Base-by-base conservation (phyloP, 2,797 vertebrate genomes). In the Rhyacichthys aspro region DNA sequence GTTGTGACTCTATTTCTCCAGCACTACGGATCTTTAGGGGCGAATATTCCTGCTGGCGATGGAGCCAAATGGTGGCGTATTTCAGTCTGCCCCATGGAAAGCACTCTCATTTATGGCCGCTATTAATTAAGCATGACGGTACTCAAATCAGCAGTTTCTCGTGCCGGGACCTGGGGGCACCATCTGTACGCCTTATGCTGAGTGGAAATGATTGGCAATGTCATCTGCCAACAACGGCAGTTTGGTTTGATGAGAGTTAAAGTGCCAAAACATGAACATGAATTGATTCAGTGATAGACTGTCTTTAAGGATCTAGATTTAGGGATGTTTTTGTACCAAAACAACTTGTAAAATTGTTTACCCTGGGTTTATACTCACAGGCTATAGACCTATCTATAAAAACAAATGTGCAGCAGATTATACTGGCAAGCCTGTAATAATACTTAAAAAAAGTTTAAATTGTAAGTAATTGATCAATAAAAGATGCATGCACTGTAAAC, bases 111-210 rank as follows among this genome's bases (percentile, higher is more conserved):
- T 92, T 86, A 88, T 48, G 76, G 74, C 82, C 72, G 80, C 83
- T 82, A 90, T 91, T 92, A 92, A 92, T 93, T 92, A 91, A 88
- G 83, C 83, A 70, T 88, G 90, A 89, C 83, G 67, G 86, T 91
- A 85, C 78, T 87, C 78, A 84, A 91, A 90, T 93, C 90, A 93
- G 91, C 91, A 91, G 81, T 91, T 91, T 89, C 83, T 86, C 84
- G 76, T 47, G 66, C 57, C 23, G 76, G 73, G 78, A 87, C 84
- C 82, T 84, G 74, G 72, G 80, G 84, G 78, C 58, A 82, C 86
- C 89, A 90, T 90, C 90, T 91, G 89, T 56, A 84, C 33, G 60
- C 79, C 89, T 83, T 88, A 78, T 83, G 85, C 86, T 77, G 72
- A 81, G 73, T 55, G 47, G 68, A 84, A 83, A 63, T 86, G 86